A percentile compares a stretch with the other conserved stretches of the same genome.
Evolutionary conservation across 2,113 vertebrate species (phyloP).

Genomic region (Pholis gunnellus): DNA sequence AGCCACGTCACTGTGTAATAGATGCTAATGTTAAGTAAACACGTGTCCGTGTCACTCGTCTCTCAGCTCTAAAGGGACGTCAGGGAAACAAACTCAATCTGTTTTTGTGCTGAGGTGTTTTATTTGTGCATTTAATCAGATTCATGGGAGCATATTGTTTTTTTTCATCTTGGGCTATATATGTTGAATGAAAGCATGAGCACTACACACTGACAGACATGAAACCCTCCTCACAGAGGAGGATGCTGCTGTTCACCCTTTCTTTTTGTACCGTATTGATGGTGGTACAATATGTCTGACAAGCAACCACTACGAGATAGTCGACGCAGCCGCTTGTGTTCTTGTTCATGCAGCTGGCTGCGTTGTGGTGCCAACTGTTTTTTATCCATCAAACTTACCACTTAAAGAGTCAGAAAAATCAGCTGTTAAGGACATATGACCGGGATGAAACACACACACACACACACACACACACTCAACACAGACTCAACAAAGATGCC

Average conservation of each 20-base stretch:
- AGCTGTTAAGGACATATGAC: neutral
- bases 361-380: conserved; percentile 25
- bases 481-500: neutral
- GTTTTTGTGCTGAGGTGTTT: neutral
- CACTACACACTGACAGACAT: neutral
- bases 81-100: neutral
- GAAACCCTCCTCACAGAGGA: neutral
- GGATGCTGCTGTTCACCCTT: neutral
- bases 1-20: conserved; percentile 35
- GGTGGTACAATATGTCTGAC: conserved; percentile 3
- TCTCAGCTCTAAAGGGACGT: neutral
- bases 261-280: neutral
- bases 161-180: neutral
- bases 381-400: conserved; percentile 25
- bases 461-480: neutral
- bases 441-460: neutral
- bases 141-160: neutral
- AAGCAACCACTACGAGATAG: neutral
- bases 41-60: conserved; percentile 21
- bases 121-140: neutral
- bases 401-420: neutral
- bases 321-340: conserved; percentile 17
- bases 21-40: conserved; percentile 46
- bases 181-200: conserved; percentile 12
- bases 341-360: neutral